These are phyloP conservation scores for Eucera pruinosa DNA, from an alignment of 2,888 invertebrate species.

Conservation along the genomic window DNA sequence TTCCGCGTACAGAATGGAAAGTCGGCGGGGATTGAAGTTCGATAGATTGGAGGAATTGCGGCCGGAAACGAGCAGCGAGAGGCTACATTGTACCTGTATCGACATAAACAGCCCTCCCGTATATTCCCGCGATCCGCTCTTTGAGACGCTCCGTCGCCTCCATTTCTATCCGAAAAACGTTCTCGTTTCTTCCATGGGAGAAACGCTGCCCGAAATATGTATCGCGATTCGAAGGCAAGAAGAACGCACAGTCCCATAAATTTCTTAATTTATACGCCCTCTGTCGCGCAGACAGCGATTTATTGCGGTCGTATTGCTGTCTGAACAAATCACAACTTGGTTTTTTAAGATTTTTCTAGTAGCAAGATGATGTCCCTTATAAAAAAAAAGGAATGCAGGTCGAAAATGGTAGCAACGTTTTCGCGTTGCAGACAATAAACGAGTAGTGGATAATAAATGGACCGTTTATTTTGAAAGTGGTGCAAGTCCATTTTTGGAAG, in stretches of 20 bases:
- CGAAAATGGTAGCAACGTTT: neutral
- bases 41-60: conserved; percentile 59
- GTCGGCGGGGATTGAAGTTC: conserved; percentile 55
- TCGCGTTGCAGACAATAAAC: too few species aligned
- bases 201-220: neutral
- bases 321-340: neutral
- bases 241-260: conserved; percentile 13
- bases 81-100: conserved; percentile 58
- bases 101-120: conserved; percentile 49
- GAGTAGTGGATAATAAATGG: too few species aligned
- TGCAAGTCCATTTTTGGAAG: too few species aligned
- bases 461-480: too few species aligned
- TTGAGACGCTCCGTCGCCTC: conserved; percentile 60
- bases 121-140: conserved; percentile 21
- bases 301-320: conserved; percentile 6
- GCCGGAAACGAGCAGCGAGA: conserved; percentile 51
- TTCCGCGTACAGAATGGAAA: conserved; percentile 53
- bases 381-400: neutral
- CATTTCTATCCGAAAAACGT: conserved; percentile 13
- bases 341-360: neutral
- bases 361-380: neutral
- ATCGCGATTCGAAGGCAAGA: neutral
- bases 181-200: neutral
- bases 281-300: neutral
- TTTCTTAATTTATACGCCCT: conserved; percentile 17